These are phyloP conservation scores for Acanthococcus lagerstroemiae DNA, from an alignment of 2,888 invertebrate species.

Conservation along the genomic window DNA sequence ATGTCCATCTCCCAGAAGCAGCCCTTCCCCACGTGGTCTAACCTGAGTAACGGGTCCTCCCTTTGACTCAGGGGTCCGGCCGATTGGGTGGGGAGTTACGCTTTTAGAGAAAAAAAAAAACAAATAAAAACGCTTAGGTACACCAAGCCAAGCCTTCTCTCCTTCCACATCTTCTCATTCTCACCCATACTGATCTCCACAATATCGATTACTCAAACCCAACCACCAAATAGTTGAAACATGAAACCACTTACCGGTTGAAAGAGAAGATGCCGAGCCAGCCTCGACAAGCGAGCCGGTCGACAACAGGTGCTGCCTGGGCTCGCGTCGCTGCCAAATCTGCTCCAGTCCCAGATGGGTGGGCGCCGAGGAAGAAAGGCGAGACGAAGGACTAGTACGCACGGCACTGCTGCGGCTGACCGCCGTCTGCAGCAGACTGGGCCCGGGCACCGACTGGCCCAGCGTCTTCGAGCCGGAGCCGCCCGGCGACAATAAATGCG, in stretches of 20 bases:
- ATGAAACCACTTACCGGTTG: conserved; percentile 53
- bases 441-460: conserved; percentile 55
- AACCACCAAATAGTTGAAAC: background rate
- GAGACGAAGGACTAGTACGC: conserved; percentile 45
- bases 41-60: too few species aligned
- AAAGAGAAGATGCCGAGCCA: conserved; percentile 71
- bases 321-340: conserved; percentile 79
- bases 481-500: conserved; percentile 40
- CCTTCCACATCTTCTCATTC: too few species aligned
- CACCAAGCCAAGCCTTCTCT: too few species aligned
- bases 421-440: conserved; percentile 18
- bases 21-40: too few species aligned
- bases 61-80: too few species aligned
- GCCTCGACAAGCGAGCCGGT: conserved; percentile 75
- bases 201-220: background rate
- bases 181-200: too few species aligned
- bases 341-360: conserved; percentile 70
- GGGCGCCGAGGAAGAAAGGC: conserved; percentile 77
- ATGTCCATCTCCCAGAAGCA: too few species aligned
- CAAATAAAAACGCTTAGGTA: too few species aligned
- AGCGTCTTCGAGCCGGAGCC: conserved; percentile 38
- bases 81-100: too few species aligned
- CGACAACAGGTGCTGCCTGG: conserved; percentile 72
- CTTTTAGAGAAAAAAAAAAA: too few species aligned
- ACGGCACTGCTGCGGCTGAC: conserved; percentile 19